A percentile compares a stretch with the other conserved stretches of the same genome.
phyloP scores from a whole-genome alignment of 2,113 vertebrate genomes.

The Eupsittula cactorum region DNA sequence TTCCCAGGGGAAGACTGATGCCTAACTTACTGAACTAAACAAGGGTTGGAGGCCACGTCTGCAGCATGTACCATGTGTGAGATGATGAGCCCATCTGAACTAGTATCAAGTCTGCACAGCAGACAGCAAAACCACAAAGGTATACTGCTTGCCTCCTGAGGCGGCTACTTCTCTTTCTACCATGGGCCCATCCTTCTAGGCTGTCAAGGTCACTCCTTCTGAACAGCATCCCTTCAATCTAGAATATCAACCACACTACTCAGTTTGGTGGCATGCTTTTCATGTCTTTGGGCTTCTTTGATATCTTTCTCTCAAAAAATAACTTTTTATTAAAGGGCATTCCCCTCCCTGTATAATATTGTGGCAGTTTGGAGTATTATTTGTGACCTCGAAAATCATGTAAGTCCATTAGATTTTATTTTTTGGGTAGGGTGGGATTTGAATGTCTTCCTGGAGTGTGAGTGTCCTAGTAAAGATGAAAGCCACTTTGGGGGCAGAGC shows the following conservation, averaged over 20 bases:
- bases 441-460: neutral
- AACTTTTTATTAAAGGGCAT: neutral
- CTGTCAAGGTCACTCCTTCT: neutral
- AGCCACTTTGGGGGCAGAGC: neutral
- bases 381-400: neutral
- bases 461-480: neutral
- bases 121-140: neutral
- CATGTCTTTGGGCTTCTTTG: neutral
- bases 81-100: neutral
- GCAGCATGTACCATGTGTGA: accelerated
- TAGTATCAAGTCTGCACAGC: neutral
- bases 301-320: neutral
- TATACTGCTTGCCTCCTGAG: neutral
- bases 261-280: neutral
- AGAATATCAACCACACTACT: neutral
- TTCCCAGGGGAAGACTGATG: neutral
- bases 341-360: neutral
- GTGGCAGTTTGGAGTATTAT: neutral
- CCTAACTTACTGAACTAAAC: neutral
- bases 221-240: neutral
- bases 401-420: neutral
- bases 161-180: neutral
- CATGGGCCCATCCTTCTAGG: neutral
- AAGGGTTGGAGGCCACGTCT: neutral
- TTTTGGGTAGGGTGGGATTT: neutral